phyloP scores from a whole-genome alignment of 2,113 vertebrate genomes.

The Elachura formosa region DNA sequence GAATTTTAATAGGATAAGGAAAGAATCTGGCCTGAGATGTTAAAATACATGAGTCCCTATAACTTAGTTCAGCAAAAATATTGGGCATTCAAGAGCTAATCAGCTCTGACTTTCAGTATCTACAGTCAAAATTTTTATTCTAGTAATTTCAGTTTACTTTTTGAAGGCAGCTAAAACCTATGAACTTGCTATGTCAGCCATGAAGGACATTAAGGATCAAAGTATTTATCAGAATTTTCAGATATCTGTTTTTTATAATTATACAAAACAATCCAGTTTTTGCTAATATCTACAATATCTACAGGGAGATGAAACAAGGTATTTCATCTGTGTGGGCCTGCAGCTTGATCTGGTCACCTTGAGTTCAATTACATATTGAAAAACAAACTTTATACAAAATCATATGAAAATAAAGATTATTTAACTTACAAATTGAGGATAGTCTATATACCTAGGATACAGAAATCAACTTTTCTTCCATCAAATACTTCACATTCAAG shows the following conservation, averaged over 20 bases:
- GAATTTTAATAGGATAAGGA: neutral
- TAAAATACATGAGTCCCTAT: neutral
- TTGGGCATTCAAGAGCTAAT: neutral
- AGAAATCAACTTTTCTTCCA: neutral
- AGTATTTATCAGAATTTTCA: neutral
- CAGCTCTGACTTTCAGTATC: neutral
- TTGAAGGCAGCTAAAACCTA: neutral
- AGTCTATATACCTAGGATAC: neutral
- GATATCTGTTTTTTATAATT: neutral
- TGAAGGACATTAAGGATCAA: neutral
- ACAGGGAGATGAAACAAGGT: neutral
- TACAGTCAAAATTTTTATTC: neutral
- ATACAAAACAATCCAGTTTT: neutral
- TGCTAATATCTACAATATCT: neutral
- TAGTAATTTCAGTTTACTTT: neutral
- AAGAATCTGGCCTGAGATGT: neutral
- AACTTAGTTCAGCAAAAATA: neutral
- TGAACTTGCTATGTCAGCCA: neutral
- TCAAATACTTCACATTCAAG: neutral
- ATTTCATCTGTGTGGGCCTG: neutral
- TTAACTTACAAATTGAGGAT: neutral
- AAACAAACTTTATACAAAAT: neutral
- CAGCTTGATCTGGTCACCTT: neutral
- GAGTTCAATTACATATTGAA: neutral
- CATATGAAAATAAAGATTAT: neutral